phyloP scores from a whole-genome alignment of 2,888 invertebrate species.

The Tenthredo scrophulariae region DNA sequence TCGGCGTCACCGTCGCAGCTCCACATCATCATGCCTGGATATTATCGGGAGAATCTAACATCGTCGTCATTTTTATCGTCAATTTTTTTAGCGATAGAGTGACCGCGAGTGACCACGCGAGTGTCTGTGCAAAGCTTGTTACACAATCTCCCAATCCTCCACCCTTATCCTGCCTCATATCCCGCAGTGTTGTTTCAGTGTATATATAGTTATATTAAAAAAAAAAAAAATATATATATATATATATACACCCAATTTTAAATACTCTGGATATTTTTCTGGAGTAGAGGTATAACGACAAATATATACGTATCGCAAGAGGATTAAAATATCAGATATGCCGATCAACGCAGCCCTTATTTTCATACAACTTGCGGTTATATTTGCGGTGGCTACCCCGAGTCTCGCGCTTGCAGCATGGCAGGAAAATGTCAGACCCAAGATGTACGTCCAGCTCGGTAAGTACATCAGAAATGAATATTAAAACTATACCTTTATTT shows the following conservation, averaged over 20 bases:
- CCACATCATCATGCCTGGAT: not conserved
- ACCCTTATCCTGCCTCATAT: not conserved
- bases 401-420: conserved; percentile 83
- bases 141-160: not conserved
- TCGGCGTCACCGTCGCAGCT: not conserved
- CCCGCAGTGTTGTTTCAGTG: not conserved
- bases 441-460: conserved; percentile 96
- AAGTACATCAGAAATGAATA: conserved; percentile 78
- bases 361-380: conserved; percentile 22
- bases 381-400: conserved; percentile 61
- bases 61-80: not conserved
- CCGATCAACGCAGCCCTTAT: not conserved
- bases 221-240: not conserved
- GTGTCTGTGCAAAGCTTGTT: not conserved
- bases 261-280: not conserved
- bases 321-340: not conserved
- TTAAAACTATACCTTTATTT: not conserved
- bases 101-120: not conserved
- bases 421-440: conserved; percentile 95
- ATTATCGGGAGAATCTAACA: not conserved
- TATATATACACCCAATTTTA: not conserved
- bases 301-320: not conserved
- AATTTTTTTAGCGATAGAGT: not conserved
- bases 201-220: not conserved
- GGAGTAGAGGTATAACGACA: not conserved